A percentile compares a stretch with the other conserved stretches of the same genome.
phyloP scores from a whole-genome alignment of 2,113 vertebrate species.

The Pygoscelis adeliae region DNA sequence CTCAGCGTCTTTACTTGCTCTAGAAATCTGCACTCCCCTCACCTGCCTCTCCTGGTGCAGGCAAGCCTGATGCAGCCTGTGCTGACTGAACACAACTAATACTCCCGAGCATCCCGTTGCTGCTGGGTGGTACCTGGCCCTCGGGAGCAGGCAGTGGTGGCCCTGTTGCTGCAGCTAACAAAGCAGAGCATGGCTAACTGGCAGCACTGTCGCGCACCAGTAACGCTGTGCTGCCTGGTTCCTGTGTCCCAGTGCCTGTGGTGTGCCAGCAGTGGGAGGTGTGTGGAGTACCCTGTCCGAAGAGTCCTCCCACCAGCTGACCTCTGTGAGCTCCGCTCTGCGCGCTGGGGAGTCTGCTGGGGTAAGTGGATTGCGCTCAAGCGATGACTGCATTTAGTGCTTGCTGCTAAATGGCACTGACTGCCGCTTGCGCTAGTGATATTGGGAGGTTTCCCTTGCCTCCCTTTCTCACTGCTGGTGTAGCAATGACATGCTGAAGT shows the following conservation, averaged over 20 bases:
- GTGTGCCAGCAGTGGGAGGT: conserved; percentile 81
- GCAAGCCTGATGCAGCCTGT: background rate
- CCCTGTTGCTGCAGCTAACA: background rate
- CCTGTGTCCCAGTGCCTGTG: conserved; percentile 86
- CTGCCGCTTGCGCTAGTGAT: rapidly evolving
- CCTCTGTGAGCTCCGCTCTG: conserved; percentile 84
- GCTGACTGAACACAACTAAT: background rate
- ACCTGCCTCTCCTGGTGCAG: background rate
- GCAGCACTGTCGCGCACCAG: rapidly evolving
- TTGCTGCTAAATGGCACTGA: background rate
- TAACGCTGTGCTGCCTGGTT: background rate
- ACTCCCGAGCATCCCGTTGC: rapidly evolving
- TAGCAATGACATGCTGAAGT: background rate
- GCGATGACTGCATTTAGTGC: too few species aligned
- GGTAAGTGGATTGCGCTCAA: conserved; percentile 75
- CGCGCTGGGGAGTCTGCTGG: conserved; percentile 94
- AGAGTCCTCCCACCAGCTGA: conserved; percentile 82
- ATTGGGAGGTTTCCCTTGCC: background rate
- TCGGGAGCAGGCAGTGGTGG: rapidly evolving
- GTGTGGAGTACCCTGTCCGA: conserved; percentile 84
- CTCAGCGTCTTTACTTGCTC: background rate
- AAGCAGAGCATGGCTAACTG: rapidly evolving
- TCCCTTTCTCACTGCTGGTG: background rate
- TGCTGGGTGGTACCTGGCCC: background rate
- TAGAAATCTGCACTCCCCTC: background rate